phyloP scores from a whole-genome alignment of 2,888 invertebrate genomes.

The Panzeria rudis region DNA sequence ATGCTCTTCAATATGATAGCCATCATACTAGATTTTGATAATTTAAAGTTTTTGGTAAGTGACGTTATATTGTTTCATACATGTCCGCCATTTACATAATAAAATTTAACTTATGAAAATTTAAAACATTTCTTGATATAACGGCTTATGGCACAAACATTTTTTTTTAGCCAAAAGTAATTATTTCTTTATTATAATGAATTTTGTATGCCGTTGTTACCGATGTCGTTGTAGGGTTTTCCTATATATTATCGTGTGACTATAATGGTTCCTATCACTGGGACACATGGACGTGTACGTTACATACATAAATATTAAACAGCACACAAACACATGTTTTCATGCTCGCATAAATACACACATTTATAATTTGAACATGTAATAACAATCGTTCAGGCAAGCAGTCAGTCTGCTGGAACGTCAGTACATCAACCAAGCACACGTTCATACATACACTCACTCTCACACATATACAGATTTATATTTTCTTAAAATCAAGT shows the following conservation, averaged over 20 bases:
- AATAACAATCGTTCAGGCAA: slow-evolving; percentile 32
- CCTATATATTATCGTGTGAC: slow-evolving; percentile 9
- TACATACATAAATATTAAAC: background rate
- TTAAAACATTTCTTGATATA: background rate
- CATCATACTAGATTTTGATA: too few relatives aligned
- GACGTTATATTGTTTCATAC: too few relatives aligned
- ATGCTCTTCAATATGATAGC: too few relatives aligned
- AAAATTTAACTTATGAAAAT: background rate
- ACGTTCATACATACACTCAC: background rate
- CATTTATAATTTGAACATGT: slow-evolving; percentile 50
- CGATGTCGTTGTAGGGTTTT: slow-evolving; percentile 6
- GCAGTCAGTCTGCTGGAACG: background rate
- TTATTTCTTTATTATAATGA: slow-evolving; percentile 56
- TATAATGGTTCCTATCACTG: slow-evolving; percentile 24
- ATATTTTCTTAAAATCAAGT: slow-evolving; percentile 57
- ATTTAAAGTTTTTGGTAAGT: too few relatives aligned
- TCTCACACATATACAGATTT: background rate
- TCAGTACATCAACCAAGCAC: background rate
- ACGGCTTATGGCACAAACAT: slow-evolving; percentile 61
- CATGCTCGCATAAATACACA: background rate
- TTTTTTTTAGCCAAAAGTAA: slow-evolving; percentile 45
- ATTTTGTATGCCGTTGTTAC: slow-evolving; percentile 9
- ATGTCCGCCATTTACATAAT: too few relatives aligned
- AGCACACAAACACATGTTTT: slow-evolving; percentile 23
- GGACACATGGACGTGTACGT: slow-evolving; percentile 23